Evolutionary conservation across 1,140 invertebrate species (phyloP).

Genomic region (Ptiloglossa arizonensis): DNA sequence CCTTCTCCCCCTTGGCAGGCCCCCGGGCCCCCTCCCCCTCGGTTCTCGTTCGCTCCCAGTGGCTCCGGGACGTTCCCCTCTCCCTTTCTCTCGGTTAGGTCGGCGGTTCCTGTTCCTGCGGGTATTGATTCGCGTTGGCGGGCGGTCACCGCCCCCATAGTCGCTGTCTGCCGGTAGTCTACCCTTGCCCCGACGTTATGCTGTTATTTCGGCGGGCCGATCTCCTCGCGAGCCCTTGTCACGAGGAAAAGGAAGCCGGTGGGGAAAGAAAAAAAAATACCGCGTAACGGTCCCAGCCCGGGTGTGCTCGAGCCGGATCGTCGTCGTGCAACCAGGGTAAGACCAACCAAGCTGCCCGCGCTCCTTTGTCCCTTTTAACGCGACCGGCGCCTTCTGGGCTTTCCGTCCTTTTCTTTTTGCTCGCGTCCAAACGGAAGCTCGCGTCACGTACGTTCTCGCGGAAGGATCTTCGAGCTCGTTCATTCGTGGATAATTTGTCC

Average conservation of each 20-base stretch:
- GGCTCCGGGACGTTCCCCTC: slow-evolving; percentile 61
- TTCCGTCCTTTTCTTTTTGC: too few species aligned
- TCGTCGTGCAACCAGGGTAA: slow-evolving; percentile 29
- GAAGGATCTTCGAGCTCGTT: too few species aligned
- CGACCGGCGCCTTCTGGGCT: too few species aligned
- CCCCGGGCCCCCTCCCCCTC: too few species aligned
- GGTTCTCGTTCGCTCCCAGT: slow-evolving; percentile 60
- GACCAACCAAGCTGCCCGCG: not conserved
- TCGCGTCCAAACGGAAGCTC: too few species aligned
- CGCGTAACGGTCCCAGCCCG: slow-evolving; percentile 12
- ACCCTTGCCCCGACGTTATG: slow-evolving; percentile 71
- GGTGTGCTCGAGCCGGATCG: slow-evolving; percentile 8
- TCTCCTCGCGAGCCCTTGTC: slow-evolving; percentile 61
- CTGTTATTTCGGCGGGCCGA: slow-evolving; percentile 76
- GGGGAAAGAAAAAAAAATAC: slow-evolving; percentile 34
- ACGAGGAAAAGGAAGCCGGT: too few species aligned
- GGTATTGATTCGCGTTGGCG: slow-evolving; percentile 82
- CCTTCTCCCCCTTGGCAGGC: slow-evolving; percentile 52
- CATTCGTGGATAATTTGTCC: too few species aligned
- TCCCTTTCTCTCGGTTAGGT: slow-evolving; percentile 69
- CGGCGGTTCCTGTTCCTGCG: slow-evolving; percentile 81
- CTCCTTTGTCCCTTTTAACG: not conserved
- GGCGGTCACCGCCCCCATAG: slow-evolving; percentile 81
- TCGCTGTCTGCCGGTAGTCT: slow-evolving; percentile 80
- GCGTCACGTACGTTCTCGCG: not conserved